Base-by-base conservation (phyloP, 2,888 invertebrate species). In the Chrysolina americana region DNA sequence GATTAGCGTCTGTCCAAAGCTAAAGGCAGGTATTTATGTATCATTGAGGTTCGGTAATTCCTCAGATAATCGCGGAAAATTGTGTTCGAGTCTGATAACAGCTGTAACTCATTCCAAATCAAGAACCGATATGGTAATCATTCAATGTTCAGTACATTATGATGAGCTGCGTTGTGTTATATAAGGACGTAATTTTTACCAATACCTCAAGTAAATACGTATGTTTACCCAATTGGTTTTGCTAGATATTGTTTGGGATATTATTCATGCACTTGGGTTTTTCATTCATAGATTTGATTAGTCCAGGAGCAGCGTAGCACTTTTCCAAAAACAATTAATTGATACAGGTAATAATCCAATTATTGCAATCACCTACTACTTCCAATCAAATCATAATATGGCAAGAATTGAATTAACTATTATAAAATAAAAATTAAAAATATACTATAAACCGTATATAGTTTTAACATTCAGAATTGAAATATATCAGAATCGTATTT, bases 151-250 rank as follows among this genome's bases (percentile, higher is more conserved):
- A n/a, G 4, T 17, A 48, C 48, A 48, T 10, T 48, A 10, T 48
- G n/a, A 17, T 48, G n/a, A 17, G 48, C 17, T 48, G 48, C 17
- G 17, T 9, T 21, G 56, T 5, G 56, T 56, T 56, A 56, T 56
- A 19, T 56, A 56, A 23, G 21, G 13, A 56, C 23, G 56, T 56
- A 23, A 56, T 56, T 56, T 23, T 23, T 23, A 23, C 21, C 19
- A 56, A 56, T 19, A 56, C 23, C 19, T 11, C 6, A 15, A 56
- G 23, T 56, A 56, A 23, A 56, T 56, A 21, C 21, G 23, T 21
- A 56, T 56, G 23, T 56, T 56, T 19, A 56, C 56, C 19, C 56
- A 56, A 21, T 56, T 56, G 56, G 13, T 56, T 56, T 56, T 4
- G 15, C 21, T 5, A 56, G 23, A 56, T 56, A 21, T 23, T 56